Evolutionary conservation across 2,797 vertebrate genomes (phyloP), one percentile per base, ranked within the genome.

Genomic region (Tangara arthus): DNA sequence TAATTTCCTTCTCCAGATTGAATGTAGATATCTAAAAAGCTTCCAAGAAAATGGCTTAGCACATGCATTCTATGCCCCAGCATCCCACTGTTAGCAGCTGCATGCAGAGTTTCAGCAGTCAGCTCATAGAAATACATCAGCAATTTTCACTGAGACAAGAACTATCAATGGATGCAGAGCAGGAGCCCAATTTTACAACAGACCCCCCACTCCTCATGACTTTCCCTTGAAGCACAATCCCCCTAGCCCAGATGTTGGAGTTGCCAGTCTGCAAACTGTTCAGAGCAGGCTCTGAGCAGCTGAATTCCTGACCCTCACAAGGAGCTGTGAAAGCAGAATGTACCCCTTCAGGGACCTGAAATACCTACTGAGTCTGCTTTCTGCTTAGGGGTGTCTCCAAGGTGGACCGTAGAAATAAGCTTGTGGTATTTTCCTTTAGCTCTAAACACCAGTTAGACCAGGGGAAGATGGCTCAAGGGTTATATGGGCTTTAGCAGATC

Each of bases 71-170:
- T 35, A 32, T 92, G 64, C 66, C 35, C 56, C 71, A 89, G 64
- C 66, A 76, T 32, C 56, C 83, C 83, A 71, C 61, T 77, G 90
- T 52, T 49, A 76, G 89, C 95, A 90, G 90, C 87, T 93, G 78
- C 79, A 44, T 35, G 53, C 69, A 70, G 65, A 41, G 56, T 65
- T 82, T 87, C 83, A 90, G 82, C 64, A 77, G 30, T 55, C 66
- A 53, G 44, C 30, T 46, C 70, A n/a, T 2, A 60, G 82, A 94
- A 93, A 73, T 30, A 37, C 2, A 80, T 4, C 41, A 60, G 46
- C 47, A 78, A 50, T 92, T 82, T 65, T 72, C 63, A 65, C 44
- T 20, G 30, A 83, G 78, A 66, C 89, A 89, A 13, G 65, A 71
- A 83, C 71, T 70, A 73, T 41, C 61, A 59, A 18, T 71, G 66